A percentile compares a stretch with the other conserved stretches of the same genome.
Conservation (phyloP, 2,113 vertebrate genomes). For the Loxodonta africana region DNA sequence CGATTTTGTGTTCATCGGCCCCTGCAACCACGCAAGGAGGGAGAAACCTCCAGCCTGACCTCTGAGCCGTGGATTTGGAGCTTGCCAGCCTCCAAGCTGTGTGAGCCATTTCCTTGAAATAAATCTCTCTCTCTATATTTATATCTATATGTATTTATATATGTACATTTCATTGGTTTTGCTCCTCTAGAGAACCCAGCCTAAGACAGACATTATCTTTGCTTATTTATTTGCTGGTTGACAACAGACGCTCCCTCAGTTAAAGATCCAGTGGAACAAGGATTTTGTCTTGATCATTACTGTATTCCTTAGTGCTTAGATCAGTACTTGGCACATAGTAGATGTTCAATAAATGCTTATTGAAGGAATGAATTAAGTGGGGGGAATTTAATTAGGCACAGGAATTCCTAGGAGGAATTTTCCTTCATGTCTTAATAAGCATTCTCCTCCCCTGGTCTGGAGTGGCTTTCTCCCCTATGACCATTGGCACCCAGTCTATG, state of each 20-base stretch:
- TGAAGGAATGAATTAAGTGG: not conserved
- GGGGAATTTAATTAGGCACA: not conserved
- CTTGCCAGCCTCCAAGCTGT: no score
- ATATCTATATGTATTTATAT: no score
- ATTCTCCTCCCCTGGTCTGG: not conserved
- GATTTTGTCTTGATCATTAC: not conserved
- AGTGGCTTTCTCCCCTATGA: not conserved
- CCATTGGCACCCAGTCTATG: not conserved
- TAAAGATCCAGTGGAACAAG: not conserved
- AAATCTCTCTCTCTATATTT: no score
- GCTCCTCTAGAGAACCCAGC: no score
- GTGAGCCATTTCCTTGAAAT: no score
- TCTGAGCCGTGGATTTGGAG: no score
- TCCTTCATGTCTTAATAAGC: no score
- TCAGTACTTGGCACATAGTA: not conserved
- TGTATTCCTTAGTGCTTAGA: not conserved
- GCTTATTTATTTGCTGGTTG: not conserved
- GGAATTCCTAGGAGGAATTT: not conserved
- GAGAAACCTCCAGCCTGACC: no score
- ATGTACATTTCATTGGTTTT: no score
- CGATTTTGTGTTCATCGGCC: no score
- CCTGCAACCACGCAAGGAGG: no score
- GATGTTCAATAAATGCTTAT: not conserved
- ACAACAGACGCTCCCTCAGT: not conserved
- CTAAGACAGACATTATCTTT: not conserved